phyloP scores from a whole-genome alignment of 1,140 invertebrate species.

The Drosophila bocki region DNA sequence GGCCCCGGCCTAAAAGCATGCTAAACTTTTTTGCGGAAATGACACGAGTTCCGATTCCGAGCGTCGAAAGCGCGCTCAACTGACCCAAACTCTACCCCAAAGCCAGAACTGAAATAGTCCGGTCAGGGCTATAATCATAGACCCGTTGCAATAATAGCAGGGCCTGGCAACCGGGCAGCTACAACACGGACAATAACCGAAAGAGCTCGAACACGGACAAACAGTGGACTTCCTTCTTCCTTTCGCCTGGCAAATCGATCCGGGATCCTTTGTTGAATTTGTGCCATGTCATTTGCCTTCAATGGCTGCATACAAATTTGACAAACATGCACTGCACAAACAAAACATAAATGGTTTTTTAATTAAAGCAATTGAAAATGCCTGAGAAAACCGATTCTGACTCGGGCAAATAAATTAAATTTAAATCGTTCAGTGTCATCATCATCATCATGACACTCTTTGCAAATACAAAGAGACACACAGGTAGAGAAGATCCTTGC shows the following conservation, averaged over 20 bases:
- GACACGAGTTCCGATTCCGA: slow-evolving; percentile 76
- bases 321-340: slow-evolving; percentile 10
- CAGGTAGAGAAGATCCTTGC: slow-evolving; percentile 8
- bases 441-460: not conserved
- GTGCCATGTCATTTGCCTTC: slow-evolving; percentile 21
- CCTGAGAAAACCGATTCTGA: slow-evolving; percentile 8
- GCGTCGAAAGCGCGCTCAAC: slow-evolving; percentile 45
- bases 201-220: slow-evolving; percentile 24
- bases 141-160: slow-evolving; percentile 38
- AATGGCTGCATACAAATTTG: slow-evolving; percentile 29
- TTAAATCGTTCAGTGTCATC: slow-evolving; percentile 32
- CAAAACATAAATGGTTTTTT: slow-evolving; percentile 37
- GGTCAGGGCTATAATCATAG: slow-evolving; percentile 47
- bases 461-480: slow-evolving; percentile 24
- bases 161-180: slow-evolving; percentile 4
- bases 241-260: slow-evolving; percentile 41
- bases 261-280: slow-evolving; percentile 27
- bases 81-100: slow-evolving; percentile 16
- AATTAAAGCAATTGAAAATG: slow-evolving; percentile 55
- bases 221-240: slow-evolving; percentile 36
- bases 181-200: slow-evolving; percentile 39
- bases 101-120: slow-evolving; percentile 6
- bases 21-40: slow-evolving; percentile 78
- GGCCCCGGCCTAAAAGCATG: slow-evolving; percentile 73
- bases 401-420: slow-evolving; percentile 53